phyloP scores from a whole-genome alignment of 2,888 invertebrate species.

The Cryptus armator region DNA sequence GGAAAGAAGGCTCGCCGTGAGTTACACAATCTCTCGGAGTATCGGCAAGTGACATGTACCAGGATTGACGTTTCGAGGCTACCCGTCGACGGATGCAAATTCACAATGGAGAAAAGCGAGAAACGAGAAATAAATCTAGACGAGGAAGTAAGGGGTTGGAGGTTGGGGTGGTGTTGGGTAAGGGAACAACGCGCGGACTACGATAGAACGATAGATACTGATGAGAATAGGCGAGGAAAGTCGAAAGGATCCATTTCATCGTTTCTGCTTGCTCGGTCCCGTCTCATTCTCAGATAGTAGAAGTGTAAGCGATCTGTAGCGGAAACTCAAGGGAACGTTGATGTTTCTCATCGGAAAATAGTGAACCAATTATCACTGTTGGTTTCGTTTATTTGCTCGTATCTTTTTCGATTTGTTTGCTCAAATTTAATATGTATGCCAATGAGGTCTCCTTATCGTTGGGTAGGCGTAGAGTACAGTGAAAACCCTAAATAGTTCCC shows the following conservation, averaged over 20 bases:
- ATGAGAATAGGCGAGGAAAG: conserved; percentile 54
- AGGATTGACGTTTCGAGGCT: conserved; percentile 67
- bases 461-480: no score
- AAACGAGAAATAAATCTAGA: conserved; percentile 31
- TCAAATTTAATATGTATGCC: not conserved
- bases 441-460: not conserved
- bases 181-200: conserved; percentile 25
- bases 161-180: conserved; percentile 6
- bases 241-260: conserved; percentile 50
- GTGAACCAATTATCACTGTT: conserved; percentile 46
- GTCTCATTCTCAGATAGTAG: conserved; percentile 31
- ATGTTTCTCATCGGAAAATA: conserved; percentile 28
- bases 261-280: conserved; percentile 58
- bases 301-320: conserved; percentile 54
- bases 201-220: conserved; percentile 54
- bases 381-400: conserved; percentile 7
- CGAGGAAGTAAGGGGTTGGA: conserved; percentile 23
- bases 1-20: conserved; percentile 36
- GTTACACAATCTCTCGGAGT: conserved; percentile 40
- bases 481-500: no score
- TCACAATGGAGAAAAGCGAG: conserved; percentile 28
- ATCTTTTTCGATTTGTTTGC: not conserved
- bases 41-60: conserved; percentile 61
- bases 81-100: conserved; percentile 63
- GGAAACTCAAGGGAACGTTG: conserved; percentile 30